Evolutionary conservation across 2,113 vertebrate species (phyloP).

Genomic region (Gymnarchus niloticus): DNA sequence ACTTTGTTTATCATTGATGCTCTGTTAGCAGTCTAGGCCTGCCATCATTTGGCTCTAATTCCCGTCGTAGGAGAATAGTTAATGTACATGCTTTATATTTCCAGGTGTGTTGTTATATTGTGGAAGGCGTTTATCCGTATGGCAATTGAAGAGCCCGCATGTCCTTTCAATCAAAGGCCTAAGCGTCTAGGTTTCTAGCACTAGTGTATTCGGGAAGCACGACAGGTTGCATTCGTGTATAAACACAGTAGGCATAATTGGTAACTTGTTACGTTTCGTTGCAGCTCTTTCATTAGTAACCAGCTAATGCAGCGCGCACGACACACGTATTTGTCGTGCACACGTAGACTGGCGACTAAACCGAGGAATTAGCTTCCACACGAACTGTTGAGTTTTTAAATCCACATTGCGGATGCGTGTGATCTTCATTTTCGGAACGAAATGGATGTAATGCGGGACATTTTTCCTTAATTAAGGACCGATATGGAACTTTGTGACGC

Average conservation of each 20-base stretch:
- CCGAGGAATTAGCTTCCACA: background rate
- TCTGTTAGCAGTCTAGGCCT: background rate
- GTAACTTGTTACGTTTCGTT: background rate
- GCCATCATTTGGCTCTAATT: background rate
- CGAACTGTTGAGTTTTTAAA: too few relatives aligned
- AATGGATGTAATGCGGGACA: background rate
- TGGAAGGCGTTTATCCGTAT: background rate
- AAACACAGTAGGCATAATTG: background rate
- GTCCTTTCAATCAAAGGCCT: background rate
- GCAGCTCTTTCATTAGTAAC: too few relatives aligned
- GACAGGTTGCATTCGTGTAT: background rate
- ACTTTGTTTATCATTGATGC: conserved; percentile 40
- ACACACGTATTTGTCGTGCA: too few relatives aligned
- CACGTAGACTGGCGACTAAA: background rate
- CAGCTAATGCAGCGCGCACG: background rate
- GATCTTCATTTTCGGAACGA: background rate
- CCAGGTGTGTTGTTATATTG: background rate
- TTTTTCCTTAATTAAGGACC: background rate
- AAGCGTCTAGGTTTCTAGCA: background rate
- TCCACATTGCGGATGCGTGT: background rate
- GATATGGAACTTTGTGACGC: background rate
- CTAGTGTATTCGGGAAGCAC: background rate
- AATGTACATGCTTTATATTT: background rate
- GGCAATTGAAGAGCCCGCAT: background rate
- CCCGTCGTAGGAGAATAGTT: background rate